These are phyloP conservation scores for Trachops cirrhosus DNA, from an alignment of 2,797 vertebrate genomes.

Conservation along the genomic window DNA sequence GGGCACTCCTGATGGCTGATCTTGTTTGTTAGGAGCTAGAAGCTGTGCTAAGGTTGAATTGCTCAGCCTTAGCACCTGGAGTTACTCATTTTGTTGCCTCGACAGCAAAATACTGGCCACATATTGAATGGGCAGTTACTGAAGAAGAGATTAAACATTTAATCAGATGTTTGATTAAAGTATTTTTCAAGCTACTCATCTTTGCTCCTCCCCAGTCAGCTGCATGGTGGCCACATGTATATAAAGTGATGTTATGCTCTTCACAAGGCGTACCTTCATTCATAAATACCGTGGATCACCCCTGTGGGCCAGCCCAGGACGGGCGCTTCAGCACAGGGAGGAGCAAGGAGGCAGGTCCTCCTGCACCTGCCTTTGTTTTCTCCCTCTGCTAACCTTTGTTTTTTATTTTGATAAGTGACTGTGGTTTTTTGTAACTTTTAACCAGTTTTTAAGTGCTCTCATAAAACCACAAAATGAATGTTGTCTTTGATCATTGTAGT, in stretches of 20 bases:
- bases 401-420: background rate
- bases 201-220: background rate
- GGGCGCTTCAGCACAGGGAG: no score
- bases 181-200: background rate
- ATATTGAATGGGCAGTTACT: background rate
- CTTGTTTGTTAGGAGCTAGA: accelerated
- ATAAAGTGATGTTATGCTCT: accelerated
- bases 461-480: background rate
- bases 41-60: background rate
- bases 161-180: background rate
- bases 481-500: background rate
- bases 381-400: background rate
- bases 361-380: background rate
- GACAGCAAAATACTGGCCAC: accelerated
- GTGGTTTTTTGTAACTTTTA: background rate
- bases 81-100: no score
- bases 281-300: accelerated
- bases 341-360: background rate
- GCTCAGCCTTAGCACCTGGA: background rate
- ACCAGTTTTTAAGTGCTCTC: background rate
- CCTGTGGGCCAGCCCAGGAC: background rate
- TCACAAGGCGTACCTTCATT: background rate
- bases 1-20: background rate
- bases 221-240: accelerated
- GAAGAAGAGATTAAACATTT: background rate